Evolutionary conservation across 2,888 invertebrate genomes (phyloP), one percentile per base, ranked within the genome.

Genomic region (Microctonus hyperodae): DNA sequence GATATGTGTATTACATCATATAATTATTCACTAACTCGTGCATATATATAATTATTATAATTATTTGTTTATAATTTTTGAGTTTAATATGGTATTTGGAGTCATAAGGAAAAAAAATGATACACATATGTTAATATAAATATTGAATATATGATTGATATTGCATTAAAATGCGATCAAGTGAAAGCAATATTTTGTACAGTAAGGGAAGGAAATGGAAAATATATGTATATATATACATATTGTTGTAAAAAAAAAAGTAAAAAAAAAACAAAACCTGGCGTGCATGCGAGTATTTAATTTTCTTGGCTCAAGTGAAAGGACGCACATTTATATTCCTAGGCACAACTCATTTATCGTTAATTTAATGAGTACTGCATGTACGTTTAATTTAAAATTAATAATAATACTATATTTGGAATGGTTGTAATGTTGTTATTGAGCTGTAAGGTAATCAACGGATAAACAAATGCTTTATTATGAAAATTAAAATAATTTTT

Each of bases 271-370:
- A 56, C 13, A 33, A 28, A 6, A 35, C 33, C 33, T 31, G 6
- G 37, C 13, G 35, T 40, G 22, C 59, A 40, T 59, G 44, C 20
- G 44, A 40, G 40, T 28, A n/a, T n/a, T 59, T 25, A 44, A 40
- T 59, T 44, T 59, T 59, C 59, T 59, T 57, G 20, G 35, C 23
- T 22, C 25, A 25, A 59, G 59, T 59, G 59, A 59, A 59, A 59
- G 59, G 59, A 40, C 25, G 16, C 16, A n/a, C 16, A 6, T 44
- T 44, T 44, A 16, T 44, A 16, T 44, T 20, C 7, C 28, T 28
- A 28, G 28, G 28, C 28, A 5, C 7, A 28, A 28, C 7, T 5
- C 28, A 7, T 28, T 28, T 5, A 28, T 28, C 28, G 28, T 28
- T 28, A 7, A 28, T 28, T 28, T 28, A 7, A 28, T 28, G 28